Evolutionary conservation across 2,113 vertebrate species (phyloP).

Genomic region (Colistium nudipinnis): DNA sequence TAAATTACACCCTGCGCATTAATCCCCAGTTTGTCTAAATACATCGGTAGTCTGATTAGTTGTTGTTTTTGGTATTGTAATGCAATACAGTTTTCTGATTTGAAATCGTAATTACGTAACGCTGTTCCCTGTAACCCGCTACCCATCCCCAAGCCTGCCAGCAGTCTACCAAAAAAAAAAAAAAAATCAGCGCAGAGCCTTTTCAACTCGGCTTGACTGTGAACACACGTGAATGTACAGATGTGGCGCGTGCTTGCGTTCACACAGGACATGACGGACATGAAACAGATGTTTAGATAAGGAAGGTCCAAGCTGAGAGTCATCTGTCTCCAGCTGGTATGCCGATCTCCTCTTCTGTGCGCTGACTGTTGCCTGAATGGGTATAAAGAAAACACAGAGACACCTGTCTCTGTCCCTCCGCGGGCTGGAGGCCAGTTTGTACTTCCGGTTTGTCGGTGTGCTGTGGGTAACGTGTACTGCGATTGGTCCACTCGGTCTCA

Average conservation of each 20-base stretch:
- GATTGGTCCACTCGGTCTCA: neutral
- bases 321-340: neutral
- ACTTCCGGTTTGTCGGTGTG: neutral
- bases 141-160: too few relatives aligned
- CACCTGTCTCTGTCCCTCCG: neutral
- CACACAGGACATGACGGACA: slow-evolving; percentile 26
- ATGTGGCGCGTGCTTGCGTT: slow-evolving; percentile 19
- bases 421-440: neutral
- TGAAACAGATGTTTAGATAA: slow-evolving; percentile 53
- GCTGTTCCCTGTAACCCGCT: too few relatives aligned
- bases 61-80: too few relatives aligned
- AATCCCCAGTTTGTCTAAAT: too few relatives aligned
- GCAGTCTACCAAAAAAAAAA: too few relatives aligned
- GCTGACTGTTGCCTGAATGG: neutral
- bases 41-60: too few relatives aligned
- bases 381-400: neutral
- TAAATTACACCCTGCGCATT: too few relatives aligned
- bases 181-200: slow-evolving; percentile 20
- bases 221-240: slow-evolving; percentile 23
- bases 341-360: slow-evolving; percentile 11
- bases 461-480: neutral
- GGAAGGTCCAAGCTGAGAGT: slow-evolving; percentile 28
- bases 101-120: too few relatives aligned
- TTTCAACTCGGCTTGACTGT: slow-evolving; percentile 50
- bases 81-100: too few relatives aligned